These are phyloP conservation scores for Euwallacea similis DNA, from an alignment of 1,140 invertebrate species.

Conservation along the genomic window DNA sequence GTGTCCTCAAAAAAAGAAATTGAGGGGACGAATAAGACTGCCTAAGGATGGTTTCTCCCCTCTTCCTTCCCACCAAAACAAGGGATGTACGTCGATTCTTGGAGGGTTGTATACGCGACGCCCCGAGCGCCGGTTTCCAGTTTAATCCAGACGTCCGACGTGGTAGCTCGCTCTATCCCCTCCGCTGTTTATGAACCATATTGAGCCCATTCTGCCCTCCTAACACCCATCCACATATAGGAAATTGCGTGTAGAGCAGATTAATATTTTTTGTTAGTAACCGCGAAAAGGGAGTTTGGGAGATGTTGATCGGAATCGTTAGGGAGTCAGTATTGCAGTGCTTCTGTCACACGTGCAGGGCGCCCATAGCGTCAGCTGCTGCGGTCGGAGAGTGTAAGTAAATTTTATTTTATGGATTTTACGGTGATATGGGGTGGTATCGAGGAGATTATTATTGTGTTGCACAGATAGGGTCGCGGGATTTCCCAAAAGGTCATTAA, in stretches of 20 bases:
- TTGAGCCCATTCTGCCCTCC: conserved; percentile 7
- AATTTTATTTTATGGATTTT: background rate
- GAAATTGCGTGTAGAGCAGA: background rate
- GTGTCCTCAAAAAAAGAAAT: no score
- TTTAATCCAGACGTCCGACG: conserved; percentile 12
- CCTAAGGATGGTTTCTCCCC: no score
- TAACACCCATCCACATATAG: background rate
- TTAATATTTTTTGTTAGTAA: background rate
- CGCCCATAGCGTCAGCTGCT: conserved; percentile 73
- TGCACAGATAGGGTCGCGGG: background rate
- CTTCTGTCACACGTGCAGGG: conserved; percentile 86
- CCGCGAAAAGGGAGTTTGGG: background rate
- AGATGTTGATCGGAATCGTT: conserved; percentile 81
- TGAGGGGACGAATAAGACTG: no score
- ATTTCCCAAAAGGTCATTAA: no score
- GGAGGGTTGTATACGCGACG: background rate
- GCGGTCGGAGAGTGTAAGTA: conserved; percentile 50
- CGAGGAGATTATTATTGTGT: no score
- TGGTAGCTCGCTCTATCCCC: background rate
- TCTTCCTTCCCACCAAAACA: no score
- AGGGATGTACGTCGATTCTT: no score
- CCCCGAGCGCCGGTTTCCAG: conserved; percentile 26
- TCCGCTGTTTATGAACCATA: background rate
- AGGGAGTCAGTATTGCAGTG: conserved; percentile 85
- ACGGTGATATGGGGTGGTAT: no score